Percentiles rank a stretch among this genome's conserved stretches.
Evolutionary conservation across 2,888 invertebrate genomes (phyloP).

Genomic region (Limenitis camilla): DNA sequence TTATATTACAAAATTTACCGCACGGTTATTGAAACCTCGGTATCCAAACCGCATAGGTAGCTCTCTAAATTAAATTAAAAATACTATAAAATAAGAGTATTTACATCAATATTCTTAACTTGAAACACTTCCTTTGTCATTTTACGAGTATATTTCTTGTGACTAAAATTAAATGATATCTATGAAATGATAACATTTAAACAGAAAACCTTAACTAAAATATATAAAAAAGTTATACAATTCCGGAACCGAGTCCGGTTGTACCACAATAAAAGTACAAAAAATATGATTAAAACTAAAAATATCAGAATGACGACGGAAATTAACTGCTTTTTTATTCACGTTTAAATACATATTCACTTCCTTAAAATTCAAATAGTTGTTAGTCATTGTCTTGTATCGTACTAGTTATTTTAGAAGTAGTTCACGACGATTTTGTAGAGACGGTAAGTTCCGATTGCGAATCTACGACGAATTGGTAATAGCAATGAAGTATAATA

Average conservation of each 20-base stretch:
- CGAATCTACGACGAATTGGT: constrained; percentile 21
- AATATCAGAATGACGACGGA: not conserved
- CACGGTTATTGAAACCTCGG: constrained; percentile 19
- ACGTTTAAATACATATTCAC: too few species aligned
- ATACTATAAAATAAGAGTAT: not conserved
- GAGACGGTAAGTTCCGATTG: constrained; percentile 7
- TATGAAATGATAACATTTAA: too few species aligned
- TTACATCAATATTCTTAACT: not conserved
- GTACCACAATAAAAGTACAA: too few species aligned
- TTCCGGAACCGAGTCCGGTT: too few species aligned
- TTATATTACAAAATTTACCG: constrained; percentile 19
- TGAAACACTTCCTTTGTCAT: not conserved
- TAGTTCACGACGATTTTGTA: constrained; percentile 7
- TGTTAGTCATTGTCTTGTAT: too few species aligned
- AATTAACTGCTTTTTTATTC: not conserved
- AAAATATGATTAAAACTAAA: too few species aligned
- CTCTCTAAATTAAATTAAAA: not conserved
- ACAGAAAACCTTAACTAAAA: too few species aligned
- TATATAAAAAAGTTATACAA: too few species aligned
- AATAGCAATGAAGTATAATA: constrained; percentile 16
- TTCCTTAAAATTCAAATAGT: too few species aligned
- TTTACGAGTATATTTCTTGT: too few species aligned
- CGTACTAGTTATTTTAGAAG: not conserved
- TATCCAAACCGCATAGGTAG: constrained; percentile 13
- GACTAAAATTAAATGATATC: too few species aligned